These are phyloP conservation scores for Poeciliopsis occidentalis DNA, from an alignment of 2,113 vertebrate genomes.

Conservation along the genomic window DNA sequence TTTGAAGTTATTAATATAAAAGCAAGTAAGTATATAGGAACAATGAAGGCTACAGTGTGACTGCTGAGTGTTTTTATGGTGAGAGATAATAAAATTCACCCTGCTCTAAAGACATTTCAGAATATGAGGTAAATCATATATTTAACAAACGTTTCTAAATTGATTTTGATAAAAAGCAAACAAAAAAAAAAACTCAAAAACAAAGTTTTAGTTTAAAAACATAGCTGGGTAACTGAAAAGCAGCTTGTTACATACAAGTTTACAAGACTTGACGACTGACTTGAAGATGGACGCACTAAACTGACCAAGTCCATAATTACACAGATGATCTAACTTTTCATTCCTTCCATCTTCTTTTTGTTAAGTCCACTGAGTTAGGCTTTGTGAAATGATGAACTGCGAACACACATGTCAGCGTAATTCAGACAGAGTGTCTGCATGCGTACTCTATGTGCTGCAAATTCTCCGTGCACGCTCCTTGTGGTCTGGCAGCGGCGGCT, in stretches of 20 bases:
- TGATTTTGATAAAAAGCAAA: no score
- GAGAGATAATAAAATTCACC: neutral
- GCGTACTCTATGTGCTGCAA: slow-evolving; percentile 16
- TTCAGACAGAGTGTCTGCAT: slow-evolving; percentile 20
- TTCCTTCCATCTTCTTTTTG: slow-evolving; percentile 2
- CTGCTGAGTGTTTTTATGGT: no score
- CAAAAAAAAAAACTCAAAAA: neutral
- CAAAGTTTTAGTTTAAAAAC: neutral
- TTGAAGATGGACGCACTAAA: neutral
- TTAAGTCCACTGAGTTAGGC: slow-evolving; percentile 8
- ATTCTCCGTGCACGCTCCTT: slow-evolving; percentile 44
- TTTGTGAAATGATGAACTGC: neutral
- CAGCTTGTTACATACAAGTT: neutral
- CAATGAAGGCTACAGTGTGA: no score
- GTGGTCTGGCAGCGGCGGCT: slow-evolving; percentile 73
- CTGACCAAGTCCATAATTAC: neutral
- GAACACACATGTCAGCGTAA: slow-evolving; percentile 11
- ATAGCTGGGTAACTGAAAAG: neutral
- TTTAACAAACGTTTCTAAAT: neutral
- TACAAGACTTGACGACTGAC: neutral
- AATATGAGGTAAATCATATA: neutral
- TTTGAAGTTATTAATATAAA: neutral
- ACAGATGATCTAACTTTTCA: neutral
- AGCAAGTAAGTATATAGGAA: neutral
- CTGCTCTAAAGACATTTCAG: neutral